Evolutionary conservation across 2,113 vertebrate species (phyloP).

Genomic region (Phylloscopus trochiloides): DNA sequence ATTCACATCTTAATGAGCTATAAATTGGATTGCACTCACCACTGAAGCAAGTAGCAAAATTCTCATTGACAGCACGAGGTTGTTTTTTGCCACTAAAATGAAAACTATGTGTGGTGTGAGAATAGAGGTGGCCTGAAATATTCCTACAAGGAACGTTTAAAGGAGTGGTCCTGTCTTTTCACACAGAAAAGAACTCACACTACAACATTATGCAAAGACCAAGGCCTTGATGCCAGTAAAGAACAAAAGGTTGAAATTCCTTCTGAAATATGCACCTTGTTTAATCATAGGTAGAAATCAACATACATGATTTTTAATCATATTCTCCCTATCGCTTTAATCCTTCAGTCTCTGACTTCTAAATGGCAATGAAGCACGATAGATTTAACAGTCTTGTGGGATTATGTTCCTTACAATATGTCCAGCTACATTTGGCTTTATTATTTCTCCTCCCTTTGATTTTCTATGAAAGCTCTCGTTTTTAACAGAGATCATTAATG

Average conservation of each 20-base stretch:
- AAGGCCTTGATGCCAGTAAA: neutral
- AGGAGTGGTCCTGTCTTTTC: neutral
- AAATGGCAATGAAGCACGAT: neutral
- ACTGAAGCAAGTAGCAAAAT: neutral
- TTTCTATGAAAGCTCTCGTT: neutral
- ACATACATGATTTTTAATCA: neutral
- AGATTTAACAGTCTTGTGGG: neutral
- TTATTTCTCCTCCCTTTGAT: neutral
- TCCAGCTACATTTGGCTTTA: neutral
- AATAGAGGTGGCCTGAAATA: neutral
- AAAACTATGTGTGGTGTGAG: neutral
- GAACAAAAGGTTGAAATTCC: neutral
- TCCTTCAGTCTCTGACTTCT: neutral
- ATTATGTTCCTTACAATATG: neutral
- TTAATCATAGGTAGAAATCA: constrained; percentile 15
- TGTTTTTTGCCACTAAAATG: neutral
- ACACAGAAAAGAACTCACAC: neutral
- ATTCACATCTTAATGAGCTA: neutral
- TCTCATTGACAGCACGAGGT: neutral
- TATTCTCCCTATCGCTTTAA: neutral
- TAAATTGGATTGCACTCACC: constrained; percentile 19
- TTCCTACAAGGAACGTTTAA: neutral
- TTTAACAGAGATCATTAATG: neutral
- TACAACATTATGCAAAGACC: neutral
- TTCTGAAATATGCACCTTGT: neutral